These are phyloP conservation scores for Holothuria leucospilota DNA, from an alignment of 53 echinoderm and acorn worm genomes.

Conservation along the genomic window DNA sequence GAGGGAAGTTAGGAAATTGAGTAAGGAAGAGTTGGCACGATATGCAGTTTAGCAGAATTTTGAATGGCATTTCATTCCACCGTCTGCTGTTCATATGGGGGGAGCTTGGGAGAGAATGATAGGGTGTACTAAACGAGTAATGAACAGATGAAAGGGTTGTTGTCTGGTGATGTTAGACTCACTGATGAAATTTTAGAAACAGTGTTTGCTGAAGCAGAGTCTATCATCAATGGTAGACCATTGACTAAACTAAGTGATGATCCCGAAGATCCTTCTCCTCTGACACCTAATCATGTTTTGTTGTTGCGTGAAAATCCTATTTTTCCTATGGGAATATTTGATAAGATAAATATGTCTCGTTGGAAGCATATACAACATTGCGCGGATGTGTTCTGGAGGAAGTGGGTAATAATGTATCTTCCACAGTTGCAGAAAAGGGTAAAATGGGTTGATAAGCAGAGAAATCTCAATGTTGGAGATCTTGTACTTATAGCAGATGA, in stretches of 20 bases:
- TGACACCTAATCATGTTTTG: slow-evolving; percentile 46
- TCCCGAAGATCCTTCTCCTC: slow-evolving; percentile 13
- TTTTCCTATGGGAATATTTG: slow-evolving; percentile 43
- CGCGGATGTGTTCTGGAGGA: neutral
- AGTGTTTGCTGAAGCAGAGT: slow-evolving; percentile 43
- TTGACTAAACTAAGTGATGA: slow-evolving; percentile 42
- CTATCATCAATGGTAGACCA: slow-evolving; percentile 49
- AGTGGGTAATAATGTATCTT: neutral
- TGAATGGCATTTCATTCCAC: slow-evolving; percentile 41
- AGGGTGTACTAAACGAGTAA: slow-evolving; percentile 28
- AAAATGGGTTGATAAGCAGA: slow-evolving; percentile 34
- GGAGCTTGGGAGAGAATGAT: slow-evolving; percentile 46
- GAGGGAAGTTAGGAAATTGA: slow-evolving; percentile 2
- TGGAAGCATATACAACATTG: slow-evolving; percentile 32
- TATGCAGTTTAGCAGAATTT: slow-evolving; percentile 17
- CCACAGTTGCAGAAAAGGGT: slow-evolving; percentile 34
- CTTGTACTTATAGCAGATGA: slow-evolving; percentile 41
- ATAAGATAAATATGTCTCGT: neutral
- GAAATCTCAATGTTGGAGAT: slow-evolving; percentile 25
- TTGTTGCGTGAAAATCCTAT: slow-evolving; percentile 44
- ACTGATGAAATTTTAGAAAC: slow-evolving; percentile 53
- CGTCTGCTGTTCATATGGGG: slow-evolving; percentile 33
- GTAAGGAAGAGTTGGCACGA: slow-evolving; percentile 11
- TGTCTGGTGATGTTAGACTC: slow-evolving; percentile 35
- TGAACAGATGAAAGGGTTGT: slow-evolving; percentile 42